Evolutionary conservation across 1,140 invertebrate species (phyloP), one percentile per base, ranked within the genome.

Genomic region (Globodera rostochiensis): DNA sequence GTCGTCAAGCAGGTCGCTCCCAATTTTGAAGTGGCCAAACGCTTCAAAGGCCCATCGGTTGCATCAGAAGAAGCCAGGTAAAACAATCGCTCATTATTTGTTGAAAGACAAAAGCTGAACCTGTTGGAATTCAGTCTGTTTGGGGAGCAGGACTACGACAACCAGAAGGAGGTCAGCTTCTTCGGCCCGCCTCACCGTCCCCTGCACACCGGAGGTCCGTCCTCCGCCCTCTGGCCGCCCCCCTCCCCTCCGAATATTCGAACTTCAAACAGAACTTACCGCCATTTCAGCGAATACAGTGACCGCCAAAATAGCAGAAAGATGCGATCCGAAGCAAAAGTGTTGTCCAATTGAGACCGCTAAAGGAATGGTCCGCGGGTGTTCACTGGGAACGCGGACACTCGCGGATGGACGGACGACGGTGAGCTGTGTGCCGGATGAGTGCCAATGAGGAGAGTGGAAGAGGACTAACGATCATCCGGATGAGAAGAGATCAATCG

Each of bases 341-440:
- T 85, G 84, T 64, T 85, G 84, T 53, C 84, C 80, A 70, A 45
- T 78, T 53, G 70, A 47, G n/a, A 53, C 60, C 19, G 57, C 70
- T 7, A 78, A 78, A 47, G 77, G 77, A 66, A 57, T 82, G 70
- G 82, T 82, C 9, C 53, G 84, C 46, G 85, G 85, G 15, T 85
- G 84, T 66, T 77, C 84, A 15, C 57, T 85, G n/a, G 84, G 84
- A 21, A 84, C 15, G 45, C 70, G 85, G 66, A 80, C 82, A 46
- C 21, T 64, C 13, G 46, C 57, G 6, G 67, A 85, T 60, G 84
- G 84, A 73, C 74, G 49, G 45, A 82, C 57, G 15, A 70, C 77
- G 21, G 84, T 86, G n/a, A 57, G 74, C 69, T 85, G 84, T 74
- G 50, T 87, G 21, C 86, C 84, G 13, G 84, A 85, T 13, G 60